phyloP scores from a whole-genome alignment of 1,140 invertebrate species.

The Drosophila pectinifera region DNA sequence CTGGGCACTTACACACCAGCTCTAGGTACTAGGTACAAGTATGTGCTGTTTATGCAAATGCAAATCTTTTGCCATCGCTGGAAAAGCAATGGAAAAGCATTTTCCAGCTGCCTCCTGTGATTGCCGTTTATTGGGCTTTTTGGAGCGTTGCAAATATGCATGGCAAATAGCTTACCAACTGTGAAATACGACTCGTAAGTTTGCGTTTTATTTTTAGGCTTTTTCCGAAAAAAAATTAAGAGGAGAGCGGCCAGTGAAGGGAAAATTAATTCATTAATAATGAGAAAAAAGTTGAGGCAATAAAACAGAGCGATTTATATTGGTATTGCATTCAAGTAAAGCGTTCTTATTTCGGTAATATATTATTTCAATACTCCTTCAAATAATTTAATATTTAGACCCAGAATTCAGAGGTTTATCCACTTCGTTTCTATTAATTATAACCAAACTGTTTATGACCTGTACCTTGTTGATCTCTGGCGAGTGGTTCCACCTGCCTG shows the following conservation, averaged over 20 bases:
- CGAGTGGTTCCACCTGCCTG: conserved; percentile 9
- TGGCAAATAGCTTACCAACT: conserved; percentile 58
- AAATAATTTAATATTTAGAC: too few species aligned
- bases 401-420: neutral
- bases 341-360: neutral
- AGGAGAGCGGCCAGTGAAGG: conserved; percentile 20
- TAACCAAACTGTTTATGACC: conserved; percentile 1
- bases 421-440: neutral
- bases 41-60: conserved; percentile 41
- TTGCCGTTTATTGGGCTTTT: conserved; percentile 78
- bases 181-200: conserved; percentile 32
- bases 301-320: neutral
- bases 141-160: conserved; percentile 80
- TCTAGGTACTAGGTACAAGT: conserved; percentile 3
- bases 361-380: too few species aligned
- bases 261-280: conserved; percentile 26
- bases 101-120: conserved; percentile 63
- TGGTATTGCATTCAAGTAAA: too few species aligned
- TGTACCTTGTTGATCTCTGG: conserved; percentile 12
- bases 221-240: conserved; percentile 8
- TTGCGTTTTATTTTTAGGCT: conserved; percentile 47
- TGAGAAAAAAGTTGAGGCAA: conserved; percentile 4
- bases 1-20: conserved; percentile 35
- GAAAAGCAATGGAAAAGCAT: conserved; percentile 61
- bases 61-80: conserved; percentile 41